These are phyloP conservation scores for Heliocidaris erythrogramma DNA, from an alignment of 35 echinoderm and acorn worm genomes.

Conservation along the genomic window DNA sequence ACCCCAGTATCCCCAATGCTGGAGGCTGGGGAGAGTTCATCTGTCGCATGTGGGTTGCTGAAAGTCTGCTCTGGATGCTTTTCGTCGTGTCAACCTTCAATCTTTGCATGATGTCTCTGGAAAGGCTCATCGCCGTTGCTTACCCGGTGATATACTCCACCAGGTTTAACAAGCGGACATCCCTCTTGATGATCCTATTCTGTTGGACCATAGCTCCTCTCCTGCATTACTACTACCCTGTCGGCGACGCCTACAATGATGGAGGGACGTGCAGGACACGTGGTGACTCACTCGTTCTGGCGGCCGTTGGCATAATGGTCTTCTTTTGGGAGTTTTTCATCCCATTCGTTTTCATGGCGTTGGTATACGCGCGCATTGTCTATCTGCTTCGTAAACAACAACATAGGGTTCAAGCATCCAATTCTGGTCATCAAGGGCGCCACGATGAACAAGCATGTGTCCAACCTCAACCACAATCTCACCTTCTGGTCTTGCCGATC, in stretches of 20 bases:
- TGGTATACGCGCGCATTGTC: constrained; percentile 58
- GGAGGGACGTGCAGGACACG: constrained; percentile 49
- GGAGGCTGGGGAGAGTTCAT: constrained; percentile 65
- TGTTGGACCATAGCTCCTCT: constrained; percentile 66
- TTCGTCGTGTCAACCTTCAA: constrained; percentile 80
- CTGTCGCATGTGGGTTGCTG: constrained; percentile 76
- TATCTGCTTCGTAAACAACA: constrained; percentile 44
- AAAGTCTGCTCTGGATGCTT: constrained; percentile 64
- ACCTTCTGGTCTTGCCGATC: background rate
- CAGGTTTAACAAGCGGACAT: constrained; percentile 33
- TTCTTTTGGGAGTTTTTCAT: constrained; percentile 73
- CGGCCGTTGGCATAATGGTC: constrained; percentile 54
- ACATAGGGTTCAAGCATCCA: background rate
- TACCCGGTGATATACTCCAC: constrained; percentile 65
- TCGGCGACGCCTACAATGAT: constrained; percentile 50
- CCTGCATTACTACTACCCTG: constrained; percentile 64
- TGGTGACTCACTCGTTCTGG: background rate
- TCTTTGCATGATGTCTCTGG: constrained; percentile 65
- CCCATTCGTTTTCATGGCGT: constrained; percentile 56
- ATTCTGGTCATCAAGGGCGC: background rate
- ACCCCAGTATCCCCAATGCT: background rate
- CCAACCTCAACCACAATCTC: background rate
- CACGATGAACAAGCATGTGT: background rate
- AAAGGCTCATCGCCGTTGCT: constrained; percentile 70
- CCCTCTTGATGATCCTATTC: constrained; percentile 56